These are phyloP conservation scores for Perdita meconis DNA, from an alignment of 2,888 invertebrate species.

Conservation along the genomic window DNA sequence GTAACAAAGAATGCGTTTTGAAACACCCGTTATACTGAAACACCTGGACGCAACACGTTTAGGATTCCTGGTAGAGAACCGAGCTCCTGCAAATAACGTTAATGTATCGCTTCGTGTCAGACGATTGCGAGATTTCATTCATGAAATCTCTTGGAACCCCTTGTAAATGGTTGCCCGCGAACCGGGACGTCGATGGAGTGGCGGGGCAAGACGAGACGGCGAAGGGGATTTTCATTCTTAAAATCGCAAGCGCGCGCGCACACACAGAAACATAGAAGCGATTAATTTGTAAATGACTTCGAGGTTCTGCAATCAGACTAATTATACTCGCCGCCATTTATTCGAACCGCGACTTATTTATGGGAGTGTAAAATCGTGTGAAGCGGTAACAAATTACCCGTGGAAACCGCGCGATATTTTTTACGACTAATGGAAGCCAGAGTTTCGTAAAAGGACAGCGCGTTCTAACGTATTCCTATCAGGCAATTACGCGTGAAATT, in stretches of 20 bases:
- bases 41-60: constrained; percentile 67
- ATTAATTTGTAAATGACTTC: constrained; percentile 5
- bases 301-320: constrained; percentile 11
- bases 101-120: constrained; percentile 63
- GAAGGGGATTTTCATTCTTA: constrained; percentile 22
- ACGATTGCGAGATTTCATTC: constrained; percentile 72
- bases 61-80: constrained; percentile 63
- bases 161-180: constrained; percentile 31
- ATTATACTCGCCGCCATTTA: constrained; percentile 19
- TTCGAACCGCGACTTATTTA: constrained; percentile 24
- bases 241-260: constrained; percentile 5
- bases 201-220: neutral
- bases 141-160: constrained; percentile 50
- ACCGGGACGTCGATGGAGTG: neutral
- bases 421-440: neutral
- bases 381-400: constrained; percentile 2
- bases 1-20: neutral
- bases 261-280: neutral
- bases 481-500: constrained; percentile 31
- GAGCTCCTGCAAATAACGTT: constrained; percentile 62
- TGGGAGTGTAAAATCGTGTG: neutral
- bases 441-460: neutral
- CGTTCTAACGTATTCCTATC: neutral
- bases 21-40: constrained; percentile 64
- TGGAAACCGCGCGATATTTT: neutral